Evolutionary conservation across 30 jellyfish, hydroid and myxozoan species (phyloP).

Genomic region (Aurelia aurita complex sp. Pacific): DNA sequence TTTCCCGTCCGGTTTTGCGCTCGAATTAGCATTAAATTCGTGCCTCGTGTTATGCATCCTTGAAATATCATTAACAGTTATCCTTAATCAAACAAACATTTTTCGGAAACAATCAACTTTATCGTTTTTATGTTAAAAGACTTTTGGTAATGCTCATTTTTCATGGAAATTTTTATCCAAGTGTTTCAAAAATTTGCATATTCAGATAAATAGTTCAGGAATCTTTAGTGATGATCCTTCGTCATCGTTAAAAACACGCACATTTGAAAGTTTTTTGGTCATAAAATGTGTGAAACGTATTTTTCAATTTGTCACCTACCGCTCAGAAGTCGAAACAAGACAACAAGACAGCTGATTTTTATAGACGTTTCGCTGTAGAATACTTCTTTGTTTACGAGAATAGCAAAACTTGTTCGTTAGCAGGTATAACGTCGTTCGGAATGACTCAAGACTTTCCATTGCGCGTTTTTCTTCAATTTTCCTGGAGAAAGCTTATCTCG

Average conservation of each 20-base stretch:
- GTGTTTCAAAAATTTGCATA: constrained; percentile 13
- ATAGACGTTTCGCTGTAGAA: constrained; percentile 30
- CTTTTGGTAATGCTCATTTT: no score
- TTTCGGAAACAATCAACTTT: not conserved
- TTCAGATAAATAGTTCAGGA: constrained; percentile 1
- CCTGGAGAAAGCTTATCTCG: constrained; percentile 22
- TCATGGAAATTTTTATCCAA: not conserved
- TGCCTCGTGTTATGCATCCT: constrained; percentile 1
- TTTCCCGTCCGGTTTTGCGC: constrained; percentile 12
- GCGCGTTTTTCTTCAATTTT: not conserved
- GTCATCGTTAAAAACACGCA: not conserved
- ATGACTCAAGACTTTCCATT: constrained; percentile 15
- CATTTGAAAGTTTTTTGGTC: not conserved
- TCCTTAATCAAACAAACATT: not conserved
- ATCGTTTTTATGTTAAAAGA: no score
- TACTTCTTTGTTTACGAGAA: constrained; percentile 51
- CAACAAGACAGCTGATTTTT: constrained; percentile 43
- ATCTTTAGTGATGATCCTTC: not conserved
- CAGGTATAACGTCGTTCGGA: constrained; percentile 46
- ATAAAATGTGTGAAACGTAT: constrained; percentile 1
- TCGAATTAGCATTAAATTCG: constrained; percentile 7
- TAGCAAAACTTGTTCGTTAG: constrained; percentile 56
- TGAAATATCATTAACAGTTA: not conserved
- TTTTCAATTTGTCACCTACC: constrained; percentile 36
- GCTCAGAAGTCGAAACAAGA: constrained; percentile 12